A percentile compares a stretch with the other conserved stretches of the same genome.
phyloP scores from a whole-genome alignment of 2,888 invertebrate species.

The Drosophila histrio region DNA sequence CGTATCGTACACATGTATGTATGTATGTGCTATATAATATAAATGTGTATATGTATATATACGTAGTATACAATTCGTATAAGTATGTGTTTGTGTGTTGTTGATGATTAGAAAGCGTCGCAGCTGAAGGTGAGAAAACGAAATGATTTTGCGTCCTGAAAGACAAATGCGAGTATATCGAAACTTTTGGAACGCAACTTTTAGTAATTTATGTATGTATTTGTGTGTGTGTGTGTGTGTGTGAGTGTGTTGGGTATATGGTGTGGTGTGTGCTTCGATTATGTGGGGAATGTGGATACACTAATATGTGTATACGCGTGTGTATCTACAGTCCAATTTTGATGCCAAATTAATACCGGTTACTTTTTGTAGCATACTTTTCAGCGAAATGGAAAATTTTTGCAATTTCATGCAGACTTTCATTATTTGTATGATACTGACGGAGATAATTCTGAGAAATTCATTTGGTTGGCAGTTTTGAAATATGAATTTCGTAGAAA shows the following conservation, averaged over 20 bases:
- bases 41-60: slow-evolving; percentile 17
- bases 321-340: slow-evolving; percentile 9
- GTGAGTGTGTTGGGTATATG: not conserved
- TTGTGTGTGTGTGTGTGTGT: not conserved
- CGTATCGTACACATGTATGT: slow-evolving; percentile 21
- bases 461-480: not conserved
- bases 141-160: slow-evolving; percentile 46
- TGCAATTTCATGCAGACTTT: not conserved
- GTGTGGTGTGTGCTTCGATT: not conserved
- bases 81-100: slow-evolving; percentile 33
- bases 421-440: not conserved
- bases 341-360: slow-evolving; percentile 7
- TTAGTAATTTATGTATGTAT: slow-evolving; percentile 28
- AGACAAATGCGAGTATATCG: slow-evolving; percentile 42
- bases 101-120: slow-evolving; percentile 62
- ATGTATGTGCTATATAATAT: slow-evolving; percentile 7
- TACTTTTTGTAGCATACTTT: slow-evolving; percentile 47
- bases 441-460: not conserved
- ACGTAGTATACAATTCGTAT: no score
- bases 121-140: slow-evolving; percentile 65
- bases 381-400: not conserved
- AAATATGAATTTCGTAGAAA: not conserved
- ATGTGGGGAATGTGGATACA: not conserved
- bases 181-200: slow-evolving; percentile 38
- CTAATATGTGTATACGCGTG: slow-evolving; percentile 8